Percentiles rank a stretch among this genome's conserved stretches.
These are phyloP conservation scores for Butastur rufipennis DNA, from an alignment of 2,113 vertebrate species.

Conservation along the genomic window DNA sequence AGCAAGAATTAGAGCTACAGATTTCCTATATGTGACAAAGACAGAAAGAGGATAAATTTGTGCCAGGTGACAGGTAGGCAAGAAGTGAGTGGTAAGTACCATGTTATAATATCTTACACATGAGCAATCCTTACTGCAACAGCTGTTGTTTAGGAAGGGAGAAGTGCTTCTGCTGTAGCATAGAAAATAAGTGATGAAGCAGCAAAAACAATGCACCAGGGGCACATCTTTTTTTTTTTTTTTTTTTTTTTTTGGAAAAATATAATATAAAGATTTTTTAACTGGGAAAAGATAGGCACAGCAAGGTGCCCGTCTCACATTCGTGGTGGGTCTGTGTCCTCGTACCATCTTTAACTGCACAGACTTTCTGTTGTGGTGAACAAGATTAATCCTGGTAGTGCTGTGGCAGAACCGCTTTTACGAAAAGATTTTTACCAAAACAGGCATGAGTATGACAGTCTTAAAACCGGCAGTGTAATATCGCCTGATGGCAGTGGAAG, in stretches of 20 bases:
- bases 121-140: background rate
- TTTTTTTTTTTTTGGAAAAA: too few relatives aligned
- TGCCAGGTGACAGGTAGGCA: background rate
- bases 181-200: background rate
- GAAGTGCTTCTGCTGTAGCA: background rate
- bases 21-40: background rate
- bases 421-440: background rate
- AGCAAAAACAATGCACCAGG: background rate
- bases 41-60: background rate
- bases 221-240: background rate
- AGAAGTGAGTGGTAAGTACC: background rate
- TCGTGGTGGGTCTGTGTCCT: rapidly evolving
- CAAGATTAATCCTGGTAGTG: rapidly evolving
- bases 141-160: background rate
- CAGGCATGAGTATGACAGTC: background rate
- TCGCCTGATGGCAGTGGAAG: background rate
- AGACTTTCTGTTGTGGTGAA: background rate
- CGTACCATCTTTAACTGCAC: rapidly evolving
- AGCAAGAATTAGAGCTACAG: background rate
- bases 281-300: background rate
- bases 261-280: rapidly evolving
- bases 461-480: background rate
- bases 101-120: background rate
- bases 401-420: rapidly evolving
- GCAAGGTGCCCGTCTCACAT: rapidly evolving